Conservation (phyloP, 2,113 vertebrate genomes). For the Cyanoderma ruficeps region DNA sequence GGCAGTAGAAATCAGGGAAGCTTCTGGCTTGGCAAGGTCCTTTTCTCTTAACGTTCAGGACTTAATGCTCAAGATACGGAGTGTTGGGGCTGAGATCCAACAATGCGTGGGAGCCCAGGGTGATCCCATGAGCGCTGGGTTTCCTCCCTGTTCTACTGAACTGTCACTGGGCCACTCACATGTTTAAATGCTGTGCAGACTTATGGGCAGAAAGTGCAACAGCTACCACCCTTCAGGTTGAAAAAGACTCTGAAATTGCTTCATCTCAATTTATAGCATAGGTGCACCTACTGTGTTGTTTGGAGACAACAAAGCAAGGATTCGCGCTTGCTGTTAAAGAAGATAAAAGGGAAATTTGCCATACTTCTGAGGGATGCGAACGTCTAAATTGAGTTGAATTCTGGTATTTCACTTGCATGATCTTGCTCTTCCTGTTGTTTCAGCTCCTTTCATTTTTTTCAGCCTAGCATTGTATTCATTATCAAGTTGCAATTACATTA, state of each 20-base stretch:
- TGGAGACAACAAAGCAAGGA: background rate
- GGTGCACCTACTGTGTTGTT: background rate
- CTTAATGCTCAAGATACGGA: background rate
- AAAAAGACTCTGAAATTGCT: background rate
- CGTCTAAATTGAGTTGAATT: background rate
- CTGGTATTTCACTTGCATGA: background rate
- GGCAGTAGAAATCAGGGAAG: background rate
- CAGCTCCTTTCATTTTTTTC: background rate
- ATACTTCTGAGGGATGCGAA: background rate
- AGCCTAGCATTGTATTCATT: slow-evolving; percentile 26
- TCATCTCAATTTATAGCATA: background rate
- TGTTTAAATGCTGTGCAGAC: background rate
- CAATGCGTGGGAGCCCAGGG: background rate
- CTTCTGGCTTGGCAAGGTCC: background rate
- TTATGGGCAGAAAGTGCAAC: rapidly evolving
- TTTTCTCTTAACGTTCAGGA: background rate
- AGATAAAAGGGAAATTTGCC: background rate
- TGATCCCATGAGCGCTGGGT: rapidly evolving
- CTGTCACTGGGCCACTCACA: background rate
- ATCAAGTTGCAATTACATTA: background rate
- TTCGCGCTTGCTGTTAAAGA: background rate
- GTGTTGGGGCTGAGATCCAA: rapidly evolving
- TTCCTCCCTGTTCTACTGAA: background rate
- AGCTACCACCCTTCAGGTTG: background rate
- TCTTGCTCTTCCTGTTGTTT: slow-evolving; percentile 43